These are phyloP conservation scores for Petrocephalus schoutedeni DNA, from an alignment of 2,797 vertebrate species.

Conservation along the genomic window DNA sequence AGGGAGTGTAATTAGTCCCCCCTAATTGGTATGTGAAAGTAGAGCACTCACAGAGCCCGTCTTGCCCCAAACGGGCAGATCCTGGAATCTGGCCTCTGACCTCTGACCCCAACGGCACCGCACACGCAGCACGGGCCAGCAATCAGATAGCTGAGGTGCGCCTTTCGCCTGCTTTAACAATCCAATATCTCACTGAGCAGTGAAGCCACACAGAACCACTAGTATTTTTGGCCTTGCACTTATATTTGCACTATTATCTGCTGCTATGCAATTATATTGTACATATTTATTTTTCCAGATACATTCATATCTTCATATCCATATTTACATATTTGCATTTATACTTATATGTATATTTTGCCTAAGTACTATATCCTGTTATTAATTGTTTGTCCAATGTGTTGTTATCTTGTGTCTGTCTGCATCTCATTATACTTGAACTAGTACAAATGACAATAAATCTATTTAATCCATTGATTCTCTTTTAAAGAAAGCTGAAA, in stretches of 20 bases:
- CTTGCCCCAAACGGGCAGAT: background rate
- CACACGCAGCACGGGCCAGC: background rate
- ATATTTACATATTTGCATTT: background rate
- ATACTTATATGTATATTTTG: background rate
- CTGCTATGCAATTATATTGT: background rate
- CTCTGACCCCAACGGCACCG: background rate
- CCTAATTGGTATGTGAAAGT: conserved; percentile 26
- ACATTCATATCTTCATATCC: background rate
- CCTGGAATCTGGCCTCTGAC: background rate
- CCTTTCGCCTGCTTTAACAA: background rate
- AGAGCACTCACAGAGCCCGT: conserved; percentile 19
- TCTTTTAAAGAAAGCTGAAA: background rate
- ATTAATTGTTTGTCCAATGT: background rate
- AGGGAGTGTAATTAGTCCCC: conserved; percentile 24
- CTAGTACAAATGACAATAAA: background rate
- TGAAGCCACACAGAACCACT: background rate
- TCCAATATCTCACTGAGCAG: background rate
- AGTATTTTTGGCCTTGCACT: background rate
- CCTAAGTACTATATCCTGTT: background rate
- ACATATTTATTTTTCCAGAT: background rate
- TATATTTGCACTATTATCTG: background rate
- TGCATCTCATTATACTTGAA: background rate
- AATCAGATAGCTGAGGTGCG: background rate
- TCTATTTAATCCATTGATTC: background rate
- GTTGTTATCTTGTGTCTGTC: background rate